These are phyloP conservation scores for Cavia porcellus DNA, from an alignment of 2,113 vertebrate species.

Conservation along the genomic window DNA sequence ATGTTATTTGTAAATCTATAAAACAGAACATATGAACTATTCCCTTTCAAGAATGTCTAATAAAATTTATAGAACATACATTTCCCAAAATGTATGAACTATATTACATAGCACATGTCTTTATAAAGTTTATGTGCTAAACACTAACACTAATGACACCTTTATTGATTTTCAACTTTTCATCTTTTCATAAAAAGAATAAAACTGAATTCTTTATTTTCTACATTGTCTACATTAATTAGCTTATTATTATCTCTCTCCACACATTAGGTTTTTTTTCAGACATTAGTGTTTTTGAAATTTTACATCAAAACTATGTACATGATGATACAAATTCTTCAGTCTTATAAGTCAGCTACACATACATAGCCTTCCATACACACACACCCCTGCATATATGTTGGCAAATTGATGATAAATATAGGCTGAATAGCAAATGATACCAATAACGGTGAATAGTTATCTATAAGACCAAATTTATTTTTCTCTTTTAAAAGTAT, in stretches of 20 bases:
- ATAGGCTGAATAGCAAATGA: not conserved
- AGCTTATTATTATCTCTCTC: not conserved
- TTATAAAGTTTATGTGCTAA: not conserved
- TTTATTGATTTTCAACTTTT: conserved; percentile 1
- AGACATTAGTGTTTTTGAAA: not conserved
- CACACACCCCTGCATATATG: not conserved
- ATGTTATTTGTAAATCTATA: not conserved
- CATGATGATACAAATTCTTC: not conserved
- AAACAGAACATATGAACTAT: not conserved
- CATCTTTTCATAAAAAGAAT: not conserved
- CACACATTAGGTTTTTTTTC: not conserved
- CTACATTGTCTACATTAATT: not conserved
- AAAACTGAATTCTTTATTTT: not conserved
- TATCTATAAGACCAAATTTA: not conserved
- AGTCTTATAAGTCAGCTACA: not conserved
- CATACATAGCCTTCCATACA: not conserved
- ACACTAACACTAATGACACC: not conserved
- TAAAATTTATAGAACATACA: not conserved
- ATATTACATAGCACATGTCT: not conserved
- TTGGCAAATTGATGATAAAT: not conserved
- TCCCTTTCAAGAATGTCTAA: not conserved
- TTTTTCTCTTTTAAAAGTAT: not conserved
- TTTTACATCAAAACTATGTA: not conserved
- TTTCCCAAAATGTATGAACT: not conserved
- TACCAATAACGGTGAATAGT: not conserved